Base-by-base conservation (phyloP, 2,113 vertebrate species). In the Halichoeres trimaculatus region DNA sequence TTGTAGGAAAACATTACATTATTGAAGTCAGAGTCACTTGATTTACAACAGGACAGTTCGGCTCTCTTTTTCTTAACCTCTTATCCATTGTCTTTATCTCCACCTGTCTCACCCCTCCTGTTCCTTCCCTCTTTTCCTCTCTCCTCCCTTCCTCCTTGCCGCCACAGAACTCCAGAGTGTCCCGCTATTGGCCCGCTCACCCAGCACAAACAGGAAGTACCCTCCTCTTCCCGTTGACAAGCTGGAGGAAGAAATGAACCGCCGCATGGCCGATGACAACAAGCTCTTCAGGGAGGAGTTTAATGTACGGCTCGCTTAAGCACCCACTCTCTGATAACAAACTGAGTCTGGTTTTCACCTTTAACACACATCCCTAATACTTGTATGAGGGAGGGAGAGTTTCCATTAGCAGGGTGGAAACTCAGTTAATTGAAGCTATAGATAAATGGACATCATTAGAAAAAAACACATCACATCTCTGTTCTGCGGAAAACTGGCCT, bases 171-270 rank as follows among this genome's bases (percentile, higher is more conserved):
- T 97, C 5, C 98, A 99, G 92, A 97, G 95, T 14, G 96, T 99
- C 90, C 98, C 98, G 0, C 94, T 99, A 90, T 95, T 99, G 65
- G 98, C 98, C 70, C 95, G 97, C 22, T 98, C 96, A 3, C 97
- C 98, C 85, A 99, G 97, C 93, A 99, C 98, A 91, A 99, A 99
- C 93, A 95, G 98, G 81, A 99, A 98, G 88, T 99, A 99, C 82
- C 97, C 98, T 0, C 97, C 98, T 0, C 93, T 99, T 92, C 95
- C 94, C 4, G 95, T 99, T 2, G 98, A 99, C 83, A 98, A 98
- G 85, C 94, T 99, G 47, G 98, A 99, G 88, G 98, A 99, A 91
- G 97, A 99, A 93, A 98, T 98, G 91, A 99, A 99, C 76, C 96
- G 97, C 14, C 95, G 97, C 76, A 99, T 97, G 96, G 98, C 98